Evolutionary conservation across 2,888 invertebrate species (phyloP), one percentile per base, ranked within the genome.

Genomic region (Lepetodrilus schrolli): DNA sequence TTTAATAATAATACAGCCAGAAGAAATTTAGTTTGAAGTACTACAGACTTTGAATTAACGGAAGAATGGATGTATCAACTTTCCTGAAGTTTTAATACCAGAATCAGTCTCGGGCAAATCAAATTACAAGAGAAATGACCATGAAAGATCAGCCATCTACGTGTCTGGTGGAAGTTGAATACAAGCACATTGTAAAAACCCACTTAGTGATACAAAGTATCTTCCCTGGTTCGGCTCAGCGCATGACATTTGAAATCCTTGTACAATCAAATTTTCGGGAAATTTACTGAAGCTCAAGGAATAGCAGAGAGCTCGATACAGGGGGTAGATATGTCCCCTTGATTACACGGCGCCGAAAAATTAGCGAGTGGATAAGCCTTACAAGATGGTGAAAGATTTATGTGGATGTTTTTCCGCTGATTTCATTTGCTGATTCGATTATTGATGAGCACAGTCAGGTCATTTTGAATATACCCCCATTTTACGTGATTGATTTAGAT

Each of bases 401-500:
- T 58, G 13, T 34, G 30, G 58, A 13, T 58, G 30, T 58, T 58
- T 58, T 58, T 30, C 17, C 17, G n/a, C 58, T 30, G 58, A 58
- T 58, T 58, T 58, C 58, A 34, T 58, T 58, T 58, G 58, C 21
- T 58, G 58, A 58, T 58, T 30, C 17, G 34, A 58, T 58, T 58
- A 58, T 17, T 58, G 58, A 58, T 58, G 34, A 58, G 34, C 58
- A 58, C 58, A 58, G 30, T 30, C 26, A 17, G 58, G 58, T 58
- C 58, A 58, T 58, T 58, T 58, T 58, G 58, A 30, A 58, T 58
- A 34, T 58, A 58, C 34, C 26, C 30, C 13, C 58, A 13, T 23
- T 13, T 26, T 26, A 30, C 30, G 7, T 3, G 26, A 23, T 58
- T 34, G 34, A 58, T 34, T 58, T 58, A 58, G 30, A 34, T 43